phyloP scores from a whole-genome alignment of 2,113 vertebrate species.

The Motacilla alba region DNA sequence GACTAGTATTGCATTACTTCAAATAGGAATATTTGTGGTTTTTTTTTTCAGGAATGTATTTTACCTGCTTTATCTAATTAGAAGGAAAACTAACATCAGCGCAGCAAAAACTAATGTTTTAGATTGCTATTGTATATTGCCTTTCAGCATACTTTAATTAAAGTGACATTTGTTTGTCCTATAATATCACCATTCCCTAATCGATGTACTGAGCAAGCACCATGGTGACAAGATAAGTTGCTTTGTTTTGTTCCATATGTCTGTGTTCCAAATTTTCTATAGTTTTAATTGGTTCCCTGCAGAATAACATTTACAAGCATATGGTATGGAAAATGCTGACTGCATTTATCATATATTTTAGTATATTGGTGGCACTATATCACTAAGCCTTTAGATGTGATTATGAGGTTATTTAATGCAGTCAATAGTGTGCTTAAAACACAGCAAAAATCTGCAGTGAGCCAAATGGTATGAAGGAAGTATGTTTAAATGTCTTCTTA shows the following conservation, averaged over 20 bases:
- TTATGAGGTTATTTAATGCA: conserved; percentile 67
- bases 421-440: conserved; percentile 37
- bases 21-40: not conserved
- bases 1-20: not conserved
- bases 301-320: conserved; percentile 83
- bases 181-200: conserved; percentile 68
- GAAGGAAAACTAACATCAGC: conserved; percentile 10
- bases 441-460: conserved; percentile 19
- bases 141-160: conserved; percentile 69
- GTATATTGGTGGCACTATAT: conserved; percentile 64
- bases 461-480: conserved; percentile 1
- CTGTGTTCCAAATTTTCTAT: conserved; percentile 84
- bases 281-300: conserved; percentile 90
- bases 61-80: not conserved
- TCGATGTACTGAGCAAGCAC: conserved; percentile 79
- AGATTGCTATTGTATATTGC: not conserved
- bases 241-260: conserved; percentile 82
- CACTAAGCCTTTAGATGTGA: conserved; percentile 65
- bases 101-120: not conserved
- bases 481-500: not conserved
- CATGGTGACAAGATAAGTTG: conserved; percentile 81
- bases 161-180: conserved; percentile 71
- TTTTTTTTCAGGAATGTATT: not conserved
- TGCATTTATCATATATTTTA: conserved; percentile 75
- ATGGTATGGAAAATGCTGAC: conserved; percentile 84